Conservation (phyloP, 1,140 invertebrate genomes). For the Sycobia sp. region DNA sequence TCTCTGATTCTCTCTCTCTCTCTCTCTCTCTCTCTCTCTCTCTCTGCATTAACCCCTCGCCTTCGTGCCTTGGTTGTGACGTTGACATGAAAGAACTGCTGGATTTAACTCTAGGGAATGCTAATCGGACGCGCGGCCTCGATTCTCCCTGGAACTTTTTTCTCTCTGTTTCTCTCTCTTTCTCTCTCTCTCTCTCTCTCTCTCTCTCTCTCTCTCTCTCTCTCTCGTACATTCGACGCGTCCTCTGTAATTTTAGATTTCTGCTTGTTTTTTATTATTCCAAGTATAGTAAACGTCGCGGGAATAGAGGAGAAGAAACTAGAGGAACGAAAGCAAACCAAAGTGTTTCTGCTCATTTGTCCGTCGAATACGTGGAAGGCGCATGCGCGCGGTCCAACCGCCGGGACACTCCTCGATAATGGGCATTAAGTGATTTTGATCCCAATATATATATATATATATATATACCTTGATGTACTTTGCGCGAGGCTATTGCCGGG, state of each 20-base stretch:
- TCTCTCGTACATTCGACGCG: no score
- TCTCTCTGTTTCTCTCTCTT: background rate
- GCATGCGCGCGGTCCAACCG: background rate
- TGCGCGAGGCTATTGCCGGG: no score
- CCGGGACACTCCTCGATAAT: constrained; percentile 21
- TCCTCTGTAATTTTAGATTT: constrained; percentile 36
- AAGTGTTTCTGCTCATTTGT: constrained; percentile 25
- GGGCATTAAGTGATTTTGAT: constrained; percentile 36
- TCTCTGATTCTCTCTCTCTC: no score
- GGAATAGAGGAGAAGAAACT: background rate
- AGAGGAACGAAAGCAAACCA: constrained; percentile 22
- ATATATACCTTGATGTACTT: no score
- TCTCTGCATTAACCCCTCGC: constrained; percentile 30
- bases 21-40: no score
- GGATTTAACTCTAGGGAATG: constrained; percentile 42
- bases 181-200: no score
- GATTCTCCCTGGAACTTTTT: constrained; percentile 32
- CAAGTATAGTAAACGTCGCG: background rate
- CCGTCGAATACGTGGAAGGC: background rate
- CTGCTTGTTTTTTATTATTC: constrained; percentile 28
- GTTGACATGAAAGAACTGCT: constrained; percentile 39
- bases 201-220: no score
- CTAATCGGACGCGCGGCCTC: constrained; percentile 38
- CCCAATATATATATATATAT: no score
- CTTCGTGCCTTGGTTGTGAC: constrained; percentile 31